phyloP scores from a whole-genome alignment of 2,888 invertebrate genomes.

The Agonopterix arenella region DNA sequence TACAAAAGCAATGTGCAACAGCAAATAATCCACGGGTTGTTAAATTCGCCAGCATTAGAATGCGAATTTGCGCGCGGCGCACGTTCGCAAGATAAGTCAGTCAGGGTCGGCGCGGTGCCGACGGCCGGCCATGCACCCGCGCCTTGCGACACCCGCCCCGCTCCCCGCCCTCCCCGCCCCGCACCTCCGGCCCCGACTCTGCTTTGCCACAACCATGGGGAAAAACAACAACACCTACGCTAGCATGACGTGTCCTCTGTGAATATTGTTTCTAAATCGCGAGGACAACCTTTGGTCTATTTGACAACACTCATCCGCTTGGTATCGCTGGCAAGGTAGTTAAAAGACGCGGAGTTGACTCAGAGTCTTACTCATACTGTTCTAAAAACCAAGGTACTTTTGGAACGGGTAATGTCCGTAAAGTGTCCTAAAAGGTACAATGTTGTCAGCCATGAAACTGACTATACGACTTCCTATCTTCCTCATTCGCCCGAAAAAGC shows the following conservation, averaged over 20 bases:
- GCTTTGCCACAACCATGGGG: constrained; percentile 39
- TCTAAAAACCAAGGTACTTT: too few species aligned
- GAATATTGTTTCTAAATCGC: constrained; percentile 2
- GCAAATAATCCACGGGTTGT: constrained; percentile 45
- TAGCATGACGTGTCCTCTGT: constrained; percentile 29
- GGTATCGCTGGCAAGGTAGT: background rate
- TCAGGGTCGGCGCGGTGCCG: constrained; percentile 75
- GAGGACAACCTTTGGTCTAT: constrained; percentile 3
- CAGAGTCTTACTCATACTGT: too few species aligned
- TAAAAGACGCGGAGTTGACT: background rate
- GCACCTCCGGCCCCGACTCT: constrained; percentile 10
- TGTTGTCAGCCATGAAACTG: too few species aligned
- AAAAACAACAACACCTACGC: constrained; percentile 42
- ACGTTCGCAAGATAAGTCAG: constrained; percentile 75
- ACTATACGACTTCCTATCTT: too few species aligned
- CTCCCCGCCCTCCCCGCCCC: constrained; percentile 16
- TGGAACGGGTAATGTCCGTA: too few species aligned
- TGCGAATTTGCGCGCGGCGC: constrained; percentile 72
- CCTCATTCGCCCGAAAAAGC: too few species aligned
- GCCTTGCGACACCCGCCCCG: constrained; percentile 51
- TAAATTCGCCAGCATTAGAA: constrained; percentile 69
- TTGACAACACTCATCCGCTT: background rate
- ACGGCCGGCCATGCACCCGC: constrained; percentile 74
- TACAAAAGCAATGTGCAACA: constrained; percentile 31
- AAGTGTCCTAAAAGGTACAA: too few species aligned